Base-by-base conservation (phyloP, 2,113 vertebrate genomes). In the Acinonyx jubatus region DNA sequence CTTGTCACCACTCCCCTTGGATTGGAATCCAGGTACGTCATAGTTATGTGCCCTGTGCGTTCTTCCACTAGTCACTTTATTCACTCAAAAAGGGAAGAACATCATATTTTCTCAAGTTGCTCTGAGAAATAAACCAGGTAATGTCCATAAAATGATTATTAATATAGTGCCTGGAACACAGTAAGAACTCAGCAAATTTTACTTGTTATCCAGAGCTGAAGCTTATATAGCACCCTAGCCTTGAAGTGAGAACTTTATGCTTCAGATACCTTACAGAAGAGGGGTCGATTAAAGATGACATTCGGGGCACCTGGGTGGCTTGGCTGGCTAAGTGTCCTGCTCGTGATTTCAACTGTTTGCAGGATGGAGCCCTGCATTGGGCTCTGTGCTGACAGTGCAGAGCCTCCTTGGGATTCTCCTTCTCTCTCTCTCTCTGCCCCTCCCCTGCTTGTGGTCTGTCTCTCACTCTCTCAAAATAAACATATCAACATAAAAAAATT, bases 221-320 rank as follows among this genome's bases (percentile, higher is more conserved):
- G 29, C 23, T 78, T 36, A 4, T 10, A 13, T 5, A 36, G 45
- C 21, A 52, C 16, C 76, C 14, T 50, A 41, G 31, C 31, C 57
- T 0, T 14, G 36, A 85, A 82, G 23, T 66, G 81, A 93, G n/a
- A 96, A 61, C 13, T 7, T 23, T 36, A 29, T 48, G 18, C 13
- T 71, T 63, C 45, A 80, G 61, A 61, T 10, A 36, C 73, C 95
- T 91, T 68, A 89, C 55, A 89, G 92, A 14, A 96, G 83, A 73
- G 21, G 38, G 21, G 31, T 73, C 0, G 8, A 23, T 8, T 11
- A 55, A 68, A 33, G n/a, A 8, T 79, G 95, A 38, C 86, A 94
- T 97, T 93, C 76, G 5, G 55, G 55, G 55, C 55, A 19, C 18
- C 14, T 57, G 55, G 5, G 55, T 19, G 55, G 18, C 55, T 57